These are phyloP conservation scores for Oreochromis tanganicae DNA, from an alignment of 2,113 vertebrate species.

Conservation along the genomic window DNA sequence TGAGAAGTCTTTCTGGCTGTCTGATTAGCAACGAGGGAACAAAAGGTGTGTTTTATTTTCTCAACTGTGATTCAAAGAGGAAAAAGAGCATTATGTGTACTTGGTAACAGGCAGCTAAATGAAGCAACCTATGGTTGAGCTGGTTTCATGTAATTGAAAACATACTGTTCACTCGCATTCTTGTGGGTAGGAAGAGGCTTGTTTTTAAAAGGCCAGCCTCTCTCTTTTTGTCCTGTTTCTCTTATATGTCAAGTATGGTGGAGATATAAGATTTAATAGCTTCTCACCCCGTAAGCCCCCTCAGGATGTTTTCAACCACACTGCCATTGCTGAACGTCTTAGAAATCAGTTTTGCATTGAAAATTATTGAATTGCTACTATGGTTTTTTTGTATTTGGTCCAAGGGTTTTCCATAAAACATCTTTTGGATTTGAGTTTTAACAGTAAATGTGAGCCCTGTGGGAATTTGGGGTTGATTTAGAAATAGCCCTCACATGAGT, in stretches of 20 bases:
- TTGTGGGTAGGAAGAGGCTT: conserved; percentile 43
- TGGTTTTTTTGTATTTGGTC: neutral
- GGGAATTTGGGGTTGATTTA: neutral
- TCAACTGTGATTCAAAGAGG: conserved; percentile 29
- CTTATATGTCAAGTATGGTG: conserved; percentile 18
- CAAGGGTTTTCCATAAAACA: conserved; percentile 7
- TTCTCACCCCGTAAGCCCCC: conserved; percentile 9
- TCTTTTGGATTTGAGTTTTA: conserved; percentile 26
- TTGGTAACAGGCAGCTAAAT: conserved; percentile 38
- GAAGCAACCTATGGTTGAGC: conserved; percentile 35
- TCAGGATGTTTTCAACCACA: conserved; percentile 27
- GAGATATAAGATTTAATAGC: conserved; percentile 23
- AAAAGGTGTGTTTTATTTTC: conserved; percentile 30
- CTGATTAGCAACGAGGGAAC: conserved; percentile 13
- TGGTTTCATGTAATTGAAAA: conserved; percentile 63
- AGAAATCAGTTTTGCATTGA: conserved; percentile 10
- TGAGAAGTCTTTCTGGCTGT: neutral
- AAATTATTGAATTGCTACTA: neutral
- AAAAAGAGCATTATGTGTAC: conserved; percentile 11
- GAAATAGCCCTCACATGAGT: neutral
- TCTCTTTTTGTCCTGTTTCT: conserved; percentile 40
- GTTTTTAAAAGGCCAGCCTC: conserved; percentile 42
- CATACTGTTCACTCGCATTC: conserved; percentile 45
- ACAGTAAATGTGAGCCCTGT: neutral
- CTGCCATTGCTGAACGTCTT: neutral